These are phyloP conservation scores for Xyrauchen texanus DNA, from an alignment of 2,113 vertebrate genomes.

Conservation along the genomic window DNA sequence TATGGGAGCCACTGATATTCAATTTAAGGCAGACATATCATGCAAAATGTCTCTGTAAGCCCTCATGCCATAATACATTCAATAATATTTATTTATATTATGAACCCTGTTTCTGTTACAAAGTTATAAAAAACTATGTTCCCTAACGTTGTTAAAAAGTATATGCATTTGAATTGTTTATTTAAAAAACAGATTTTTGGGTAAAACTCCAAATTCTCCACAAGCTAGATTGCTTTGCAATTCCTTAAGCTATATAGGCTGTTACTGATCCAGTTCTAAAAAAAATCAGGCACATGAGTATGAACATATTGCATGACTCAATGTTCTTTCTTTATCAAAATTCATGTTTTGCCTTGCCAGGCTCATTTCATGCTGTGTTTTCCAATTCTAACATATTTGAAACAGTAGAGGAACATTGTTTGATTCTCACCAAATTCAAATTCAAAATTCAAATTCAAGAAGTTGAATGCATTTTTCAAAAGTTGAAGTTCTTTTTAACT, in stretches of 20 bases:
- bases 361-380: background rate
- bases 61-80: no score
- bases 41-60: background rate
- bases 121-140: no score
- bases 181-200: no score
- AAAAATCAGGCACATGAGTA: background rate
- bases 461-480: no score
- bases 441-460: no score
- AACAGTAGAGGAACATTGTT: background rate
- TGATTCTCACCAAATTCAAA: background rate
- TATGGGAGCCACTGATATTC: background rate
- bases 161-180: no score
- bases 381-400: background rate
- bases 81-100: no score
- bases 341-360: slow-evolving; percentile 4
- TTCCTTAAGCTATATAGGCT: no score
- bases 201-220: no score
- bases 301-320: background rate
- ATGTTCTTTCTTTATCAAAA: slow-evolving; percentile 15
- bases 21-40: background rate
- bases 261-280: background rate
- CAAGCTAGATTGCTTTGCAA: no score
- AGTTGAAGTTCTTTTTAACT: no score
- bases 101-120: no score
- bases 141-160: background rate